Evolutionary conservation across 2,113 vertebrate genomes (phyloP).

Genomic region (Okapia johnstoni): DNA sequence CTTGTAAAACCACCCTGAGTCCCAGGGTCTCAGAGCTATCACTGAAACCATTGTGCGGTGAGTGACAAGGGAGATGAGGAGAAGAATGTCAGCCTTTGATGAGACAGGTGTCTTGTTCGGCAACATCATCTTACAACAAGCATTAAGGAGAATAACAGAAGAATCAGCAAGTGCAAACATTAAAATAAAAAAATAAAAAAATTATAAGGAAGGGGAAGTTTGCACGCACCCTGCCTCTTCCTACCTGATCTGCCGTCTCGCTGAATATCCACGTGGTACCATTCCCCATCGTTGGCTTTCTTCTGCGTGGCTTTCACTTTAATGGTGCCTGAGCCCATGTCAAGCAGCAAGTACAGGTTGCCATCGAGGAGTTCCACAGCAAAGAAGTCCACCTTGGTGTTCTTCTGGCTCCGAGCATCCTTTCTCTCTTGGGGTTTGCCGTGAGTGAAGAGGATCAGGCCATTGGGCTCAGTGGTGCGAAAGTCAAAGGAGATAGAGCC

Average conservation of each 20-base stretch:
- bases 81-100: too few relatives aligned
- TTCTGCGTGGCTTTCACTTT: conserved; percentile 97
- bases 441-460: conserved; percentile 96
- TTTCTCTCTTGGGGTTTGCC: conserved; percentile 94
- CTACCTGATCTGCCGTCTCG: conserved; percentile 96
- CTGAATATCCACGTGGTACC: conserved; percentile 99
- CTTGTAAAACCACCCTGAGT: neutral
- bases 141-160: neutral
- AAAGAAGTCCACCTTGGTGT: conserved; percentile 98
- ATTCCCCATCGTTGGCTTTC: conserved; percentile 95
- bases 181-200: neutral
- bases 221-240: neutral
- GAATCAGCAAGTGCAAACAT: neutral
- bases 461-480: conserved; percentile 95
- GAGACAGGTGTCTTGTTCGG: neutral
- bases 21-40: neutral
- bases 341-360: conserved; percentile 92
- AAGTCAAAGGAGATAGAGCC: conserved; percentile 99
- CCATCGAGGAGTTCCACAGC: conserved; percentile 96
- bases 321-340: conserved; percentile 98
- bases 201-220: neutral
- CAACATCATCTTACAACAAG: neutral
- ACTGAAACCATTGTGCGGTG: neutral
- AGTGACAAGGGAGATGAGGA: neutral
- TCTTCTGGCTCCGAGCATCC: conserved; percentile 91